phyloP scores from a whole-genome alignment of 2,113 vertebrate species.

The Pyrgilauda ruficollis region DNA sequence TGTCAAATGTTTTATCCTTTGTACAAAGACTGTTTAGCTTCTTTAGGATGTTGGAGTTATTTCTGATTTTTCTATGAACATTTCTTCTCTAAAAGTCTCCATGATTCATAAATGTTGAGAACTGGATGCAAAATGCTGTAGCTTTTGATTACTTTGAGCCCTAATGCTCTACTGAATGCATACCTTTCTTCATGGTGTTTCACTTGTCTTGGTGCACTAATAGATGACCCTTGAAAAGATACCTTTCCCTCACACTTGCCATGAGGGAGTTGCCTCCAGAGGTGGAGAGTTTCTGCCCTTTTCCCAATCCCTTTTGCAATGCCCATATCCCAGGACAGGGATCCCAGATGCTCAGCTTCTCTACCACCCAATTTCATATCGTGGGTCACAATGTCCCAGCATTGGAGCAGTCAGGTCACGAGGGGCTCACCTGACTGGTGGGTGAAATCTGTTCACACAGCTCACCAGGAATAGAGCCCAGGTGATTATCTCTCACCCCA shows the following conservation, averaged over 20 bases:
- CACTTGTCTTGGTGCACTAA: background rate
- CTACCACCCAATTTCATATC: background rate
- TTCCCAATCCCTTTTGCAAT: background rate
- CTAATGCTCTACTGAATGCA: background rate
- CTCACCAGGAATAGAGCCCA: background rate
- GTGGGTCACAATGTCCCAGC: accelerated
- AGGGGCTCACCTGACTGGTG: background rate
- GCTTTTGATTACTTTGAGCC: background rate
- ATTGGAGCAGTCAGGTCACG: background rate
- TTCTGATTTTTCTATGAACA: background rate
- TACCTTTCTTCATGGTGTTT: background rate
- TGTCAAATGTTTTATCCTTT: background rate
- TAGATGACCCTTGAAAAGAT: background rate
- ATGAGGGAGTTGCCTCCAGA: background rate
- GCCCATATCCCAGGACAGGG: background rate
- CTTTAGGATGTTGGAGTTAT: background rate
- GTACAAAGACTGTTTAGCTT: background rate
- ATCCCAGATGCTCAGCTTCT: background rate
- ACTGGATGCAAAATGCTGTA: background rate
- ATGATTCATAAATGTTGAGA: background rate
- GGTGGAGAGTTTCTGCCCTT: background rate
- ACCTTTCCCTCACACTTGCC: background rate
- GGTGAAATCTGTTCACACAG: background rate
- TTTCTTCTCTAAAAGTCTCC: background rate
- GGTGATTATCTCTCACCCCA: background rate